phyloP scores from a whole-genome alignment of 64 coral and sea anemone species.

The Hydrozoanthus tunicans region DNA sequence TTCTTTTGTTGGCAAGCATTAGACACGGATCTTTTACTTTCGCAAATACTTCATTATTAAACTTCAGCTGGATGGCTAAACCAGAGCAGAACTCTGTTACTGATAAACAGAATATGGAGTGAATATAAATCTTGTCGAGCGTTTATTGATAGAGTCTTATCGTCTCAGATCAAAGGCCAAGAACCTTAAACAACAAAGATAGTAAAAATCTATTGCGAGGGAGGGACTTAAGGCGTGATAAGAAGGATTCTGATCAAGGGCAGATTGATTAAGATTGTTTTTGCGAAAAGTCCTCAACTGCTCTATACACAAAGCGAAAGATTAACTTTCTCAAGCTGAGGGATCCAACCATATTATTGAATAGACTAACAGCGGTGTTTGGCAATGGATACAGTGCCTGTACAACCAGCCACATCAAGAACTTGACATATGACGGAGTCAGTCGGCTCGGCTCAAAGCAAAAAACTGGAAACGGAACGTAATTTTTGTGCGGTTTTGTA shows the following conservation, averaged over 20 bases:
- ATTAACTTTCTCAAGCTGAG: background rate
- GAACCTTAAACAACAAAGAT: slow-evolving; percentile 15
- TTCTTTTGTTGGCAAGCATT: background rate
- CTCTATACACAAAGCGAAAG: background rate
- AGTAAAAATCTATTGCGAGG: background rate
- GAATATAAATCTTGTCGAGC: background rate
- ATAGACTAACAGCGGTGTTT: no score
- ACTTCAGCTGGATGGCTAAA: background rate
- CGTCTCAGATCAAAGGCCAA: slow-evolving; percentile 14
- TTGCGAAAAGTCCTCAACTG: background rate
- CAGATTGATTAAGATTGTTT: slow-evolving; percentile 1
- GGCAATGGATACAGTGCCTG: no score
- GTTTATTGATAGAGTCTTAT: slow-evolving; percentile 1
- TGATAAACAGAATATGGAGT: background rate
- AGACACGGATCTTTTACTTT: background rate
- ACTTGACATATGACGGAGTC: no score
- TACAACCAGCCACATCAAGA: no score
- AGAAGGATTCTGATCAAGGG: background rate
- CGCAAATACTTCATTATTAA: background rate
- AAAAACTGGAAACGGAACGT: no score
- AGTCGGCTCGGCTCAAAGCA: no score
- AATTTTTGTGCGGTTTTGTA: no score
- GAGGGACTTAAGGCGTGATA: background rate
- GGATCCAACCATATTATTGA: no score
- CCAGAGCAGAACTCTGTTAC: background rate